Percentiles rank a stretch among this genome's conserved stretches.
Evolutionary conservation across 2,888 invertebrate species (phyloP).

Genomic region (Apoderus coryli): DNA sequence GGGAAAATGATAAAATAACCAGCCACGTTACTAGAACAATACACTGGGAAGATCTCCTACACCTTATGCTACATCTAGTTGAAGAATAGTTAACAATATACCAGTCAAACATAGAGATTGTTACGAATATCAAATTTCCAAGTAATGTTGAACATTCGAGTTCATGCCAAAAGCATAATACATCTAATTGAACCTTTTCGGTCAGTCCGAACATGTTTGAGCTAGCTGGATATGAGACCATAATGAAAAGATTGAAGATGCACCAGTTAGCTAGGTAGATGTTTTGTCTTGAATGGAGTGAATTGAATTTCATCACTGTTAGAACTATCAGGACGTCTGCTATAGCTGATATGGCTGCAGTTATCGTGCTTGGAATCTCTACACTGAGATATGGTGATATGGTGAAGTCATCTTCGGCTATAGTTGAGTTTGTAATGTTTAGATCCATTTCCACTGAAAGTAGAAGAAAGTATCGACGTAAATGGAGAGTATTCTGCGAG

Average conservation of each 20-base stretch:
- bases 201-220: slow-evolving; percentile 10
- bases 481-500: too few relatives aligned
- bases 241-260: slow-evolving; percentile 12
- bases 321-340: slow-evolving; percentile 11
- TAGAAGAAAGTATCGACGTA: too few relatives aligned
- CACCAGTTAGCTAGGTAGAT: slow-evolving; percentile 15
- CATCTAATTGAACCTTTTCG: slow-evolving; percentile 7
- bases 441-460: too few relatives aligned
- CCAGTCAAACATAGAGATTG: slow-evolving; percentile 13
- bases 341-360: slow-evolving; percentile 7
- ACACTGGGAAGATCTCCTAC: slow-evolving; percentile 7
- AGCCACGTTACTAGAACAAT: slow-evolving; percentile 10
- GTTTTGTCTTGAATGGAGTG: slow-evolving; percentile 11
- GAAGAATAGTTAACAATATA: slow-evolving; percentile 9
- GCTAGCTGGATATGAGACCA: slow-evolving; percentile 9
- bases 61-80: slow-evolving; percentile 9
- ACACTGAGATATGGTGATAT: too few relatives aligned
- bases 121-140: slow-evolving; percentile 13
- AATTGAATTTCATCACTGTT: slow-evolving; percentile 7
- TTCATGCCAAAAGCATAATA: slow-evolving; percentile 12
- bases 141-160: slow-evolving; percentile 8
- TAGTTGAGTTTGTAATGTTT: too few relatives aligned
- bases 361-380: slow-evolving; percentile 8
- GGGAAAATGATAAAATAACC: slow-evolving; percentile 6
- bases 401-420: too few relatives aligned